phyloP scores from a whole-genome alignment of 2,888 invertebrate species.

The Julus scanicus region DNA sequence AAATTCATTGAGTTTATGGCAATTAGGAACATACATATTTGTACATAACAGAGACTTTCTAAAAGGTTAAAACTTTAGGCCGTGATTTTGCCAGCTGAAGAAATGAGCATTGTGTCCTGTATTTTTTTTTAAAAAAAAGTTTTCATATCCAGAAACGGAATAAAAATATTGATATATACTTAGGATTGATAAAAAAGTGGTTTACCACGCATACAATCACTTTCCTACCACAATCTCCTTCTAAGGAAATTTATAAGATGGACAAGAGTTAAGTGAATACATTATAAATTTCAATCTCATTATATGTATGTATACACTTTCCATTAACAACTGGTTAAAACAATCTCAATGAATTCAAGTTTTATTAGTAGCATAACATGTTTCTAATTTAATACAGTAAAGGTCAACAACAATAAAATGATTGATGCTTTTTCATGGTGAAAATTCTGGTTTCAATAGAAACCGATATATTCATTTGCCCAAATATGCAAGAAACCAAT shows the following conservation, averaged over 20 bases:
- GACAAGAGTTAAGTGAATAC: no score
- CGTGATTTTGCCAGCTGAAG: background rate
- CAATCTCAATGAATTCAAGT: background rate
- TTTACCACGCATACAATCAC: no score
- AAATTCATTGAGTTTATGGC: background rate
- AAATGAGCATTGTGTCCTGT: background rate
- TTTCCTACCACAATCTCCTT: no score
- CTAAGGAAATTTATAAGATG: no score
- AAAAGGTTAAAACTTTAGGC: constrained; percentile 11
- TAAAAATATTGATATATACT: no score
- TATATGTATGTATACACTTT: no score
- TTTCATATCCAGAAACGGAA: no score
- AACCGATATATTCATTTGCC: background rate
- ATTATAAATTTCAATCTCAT: no score
- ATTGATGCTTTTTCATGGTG: background rate
- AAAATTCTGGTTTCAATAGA: background rate
- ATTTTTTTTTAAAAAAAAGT: background rate
- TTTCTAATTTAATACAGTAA: background rate
- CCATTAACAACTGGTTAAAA: no score
- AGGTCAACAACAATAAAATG: background rate
- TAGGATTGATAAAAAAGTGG: no score
- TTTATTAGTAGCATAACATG: background rate
- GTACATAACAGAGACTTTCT: background rate
- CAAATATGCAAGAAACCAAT: background rate
- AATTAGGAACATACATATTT: background rate